Evolutionary conservation across 1,140 invertebrate genomes (phyloP).

Genomic region (Bombyx mandarina): DNA sequence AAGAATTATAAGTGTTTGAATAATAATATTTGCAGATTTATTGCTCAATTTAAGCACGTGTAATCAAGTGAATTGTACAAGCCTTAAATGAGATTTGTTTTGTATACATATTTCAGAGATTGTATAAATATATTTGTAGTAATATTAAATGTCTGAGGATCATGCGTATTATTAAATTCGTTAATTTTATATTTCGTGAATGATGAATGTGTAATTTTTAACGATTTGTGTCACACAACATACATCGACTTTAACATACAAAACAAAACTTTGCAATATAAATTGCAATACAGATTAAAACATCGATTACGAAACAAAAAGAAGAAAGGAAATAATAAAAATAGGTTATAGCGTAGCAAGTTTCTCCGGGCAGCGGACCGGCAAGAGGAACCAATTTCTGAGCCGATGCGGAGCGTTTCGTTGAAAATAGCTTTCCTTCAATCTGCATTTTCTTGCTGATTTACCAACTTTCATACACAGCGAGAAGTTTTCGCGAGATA

Average conservation of each 20-base stretch:
- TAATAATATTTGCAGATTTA: constrained; percentile 6
- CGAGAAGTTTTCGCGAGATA: constrained; percentile 44
- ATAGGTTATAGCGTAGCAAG: constrained; percentile 61
- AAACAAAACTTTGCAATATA: neutral
- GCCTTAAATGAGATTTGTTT: too few species aligned
- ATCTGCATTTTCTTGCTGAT: constrained; percentile 71
- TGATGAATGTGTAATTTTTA: too few species aligned
- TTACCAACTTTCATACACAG: constrained; percentile 63
- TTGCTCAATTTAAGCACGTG: too few species aligned
- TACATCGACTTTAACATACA: too few species aligned
- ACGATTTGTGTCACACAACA: too few species aligned
- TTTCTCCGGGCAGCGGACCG: constrained; percentile 61
- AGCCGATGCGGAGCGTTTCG: constrained; percentile 65
- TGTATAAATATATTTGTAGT: too few species aligned
- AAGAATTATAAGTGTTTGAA: constrained; percentile 27
- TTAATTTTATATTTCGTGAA: too few species aligned
- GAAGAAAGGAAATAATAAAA: constrained; percentile 64
- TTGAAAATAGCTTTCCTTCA: constrained; percentile 70
- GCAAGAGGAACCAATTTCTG: constrained; percentile 66
- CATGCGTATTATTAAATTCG: too few species aligned
- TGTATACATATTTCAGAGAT: too few species aligned
- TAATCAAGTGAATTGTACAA: too few species aligned
- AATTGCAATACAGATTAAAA: constrained; percentile 51
- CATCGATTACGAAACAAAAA: constrained; percentile 40
- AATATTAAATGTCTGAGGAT: too few species aligned